Conservation (phyloP, 2,797 vertebrate genomes). For the Anguilla anguilla region DNA sequence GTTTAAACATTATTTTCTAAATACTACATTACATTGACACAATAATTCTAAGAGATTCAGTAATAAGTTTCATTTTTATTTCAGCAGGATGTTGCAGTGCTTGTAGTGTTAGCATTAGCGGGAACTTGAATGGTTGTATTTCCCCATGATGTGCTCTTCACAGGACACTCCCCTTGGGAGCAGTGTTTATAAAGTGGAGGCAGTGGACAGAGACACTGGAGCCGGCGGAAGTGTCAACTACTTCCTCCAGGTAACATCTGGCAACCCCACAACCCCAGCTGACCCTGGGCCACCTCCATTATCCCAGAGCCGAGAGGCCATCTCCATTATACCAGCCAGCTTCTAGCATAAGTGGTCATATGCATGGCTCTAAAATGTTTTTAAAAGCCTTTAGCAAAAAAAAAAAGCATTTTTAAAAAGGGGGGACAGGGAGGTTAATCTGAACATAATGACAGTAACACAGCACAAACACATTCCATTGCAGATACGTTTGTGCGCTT, state of each 20-base stretch:
- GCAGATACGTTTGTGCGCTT: conserved; percentile 59
- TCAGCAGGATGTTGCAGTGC: background rate
- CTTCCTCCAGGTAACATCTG: conserved; percentile 82
- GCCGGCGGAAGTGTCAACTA: conserved; percentile 95
- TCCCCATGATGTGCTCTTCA: conserved; percentile 21
- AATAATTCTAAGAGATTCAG: background rate
- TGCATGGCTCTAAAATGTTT: conserved; percentile 6
- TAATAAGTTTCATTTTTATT: too few species aligned
- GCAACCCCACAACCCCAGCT: background rate
- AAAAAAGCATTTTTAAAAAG: conserved; percentile 1
- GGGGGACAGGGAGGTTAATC: conserved; percentile 28
- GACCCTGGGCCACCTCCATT: background rate
- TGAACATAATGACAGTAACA: conserved; percentile 40
- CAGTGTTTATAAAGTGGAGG: conserved; percentile 85
- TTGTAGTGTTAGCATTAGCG: background rate
- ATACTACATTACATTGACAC: background rate
- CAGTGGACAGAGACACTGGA: conserved; percentile 87
- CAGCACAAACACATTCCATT: conserved; percentile 55
- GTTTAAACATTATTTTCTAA: background rate
- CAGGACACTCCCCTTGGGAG: conserved; percentile 81
- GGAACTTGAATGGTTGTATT: background rate
- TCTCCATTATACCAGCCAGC: background rate
- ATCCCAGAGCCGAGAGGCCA: background rate
- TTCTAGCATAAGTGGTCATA: background rate
- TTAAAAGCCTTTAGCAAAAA: conserved; percentile 5